Base-by-base conservation (phyloP, 2,888 invertebrate species). In the Eugnorisma glareosa region DNA sequence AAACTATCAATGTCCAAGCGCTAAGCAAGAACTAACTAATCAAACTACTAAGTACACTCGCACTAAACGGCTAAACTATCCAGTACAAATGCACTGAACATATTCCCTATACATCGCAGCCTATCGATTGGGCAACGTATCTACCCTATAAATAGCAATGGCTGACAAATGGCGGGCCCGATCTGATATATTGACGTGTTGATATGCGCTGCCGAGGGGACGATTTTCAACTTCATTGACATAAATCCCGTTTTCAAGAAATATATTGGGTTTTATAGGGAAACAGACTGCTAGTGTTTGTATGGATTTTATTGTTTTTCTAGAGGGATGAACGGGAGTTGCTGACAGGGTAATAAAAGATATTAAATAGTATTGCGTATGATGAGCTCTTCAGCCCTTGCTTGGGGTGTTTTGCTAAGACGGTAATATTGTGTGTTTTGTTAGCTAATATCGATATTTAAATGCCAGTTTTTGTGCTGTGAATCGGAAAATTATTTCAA, bases 131-230 rank as follows among this genome's bases (percentile, higher is more conserved):
- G 81, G 66, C 81, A 85, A 87, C 89, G 89, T 89, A 90, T 90
- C 88, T 88, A 84, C 87, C 89, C 90, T 90, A 91, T 92, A 92
- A 92, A 93, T 92, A 92, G 91, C 84, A 85, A 88, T 84, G 85
- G 84, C 91, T 92, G 93, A 93, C 93, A 93, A 93, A 93, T 93
- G 92, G 91, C 90, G 87, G 89, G 86, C 89, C 91, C 86, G 90
- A 89, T 91, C 92, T 93, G 93, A 93, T 93, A 92, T 93, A 93
- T 90, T 89, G 92, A 91, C 90, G 90, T 91, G 92, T 92, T 93
- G 93, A 93, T 93, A 93, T 91, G 91, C 89, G 90, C 87, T 88
- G 91, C 88, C 86, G 90, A 90, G 90, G 92, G 91, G 90, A 89
- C 90, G 89, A 86, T 90, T 87, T 86, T 88, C 88, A 84, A 91